Conservation (phyloP, 2,888 invertebrate species). For the Mactromeris polynyma region DNA sequence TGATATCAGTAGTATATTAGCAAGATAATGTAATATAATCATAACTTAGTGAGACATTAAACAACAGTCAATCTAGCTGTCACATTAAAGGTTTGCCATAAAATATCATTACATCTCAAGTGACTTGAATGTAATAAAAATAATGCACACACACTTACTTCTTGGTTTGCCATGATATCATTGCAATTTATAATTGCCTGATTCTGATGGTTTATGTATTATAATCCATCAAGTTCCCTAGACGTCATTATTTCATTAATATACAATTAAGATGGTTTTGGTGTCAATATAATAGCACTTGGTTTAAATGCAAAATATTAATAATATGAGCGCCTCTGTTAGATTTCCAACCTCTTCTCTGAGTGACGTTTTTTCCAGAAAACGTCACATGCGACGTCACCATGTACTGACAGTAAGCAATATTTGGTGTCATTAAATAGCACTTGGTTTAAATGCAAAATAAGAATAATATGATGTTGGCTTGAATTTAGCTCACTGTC, state of each 20-base stretch:
- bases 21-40: neutral
- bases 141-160: neutral
- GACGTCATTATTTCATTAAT: neutral
- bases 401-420: too few relatives aligned
- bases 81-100: neutral
- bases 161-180: neutral
- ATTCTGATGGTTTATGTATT: neutral
- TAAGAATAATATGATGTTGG: too few relatives aligned
- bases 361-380: too few relatives aligned
- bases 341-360: too few relatives aligned
- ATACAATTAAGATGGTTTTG: too few relatives aligned
- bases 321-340: too few relatives aligned
- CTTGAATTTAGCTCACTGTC: too few relatives aligned
- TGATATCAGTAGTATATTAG: neutral
- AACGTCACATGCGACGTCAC: too few relatives aligned
- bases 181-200: neutral
- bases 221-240: neutral
- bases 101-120: slow-evolving; percentile 3
- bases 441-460: too few relatives aligned
- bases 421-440: too few relatives aligned
- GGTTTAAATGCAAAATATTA: too few relatives aligned
- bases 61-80: neutral
- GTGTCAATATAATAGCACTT: too few relatives aligned
- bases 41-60: neutral
- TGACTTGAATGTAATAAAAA: neutral